These are phyloP conservation scores for Adelphocoris suturalis DNA, from an alignment of 2,888 invertebrate species.

Conservation along the genomic window DNA sequence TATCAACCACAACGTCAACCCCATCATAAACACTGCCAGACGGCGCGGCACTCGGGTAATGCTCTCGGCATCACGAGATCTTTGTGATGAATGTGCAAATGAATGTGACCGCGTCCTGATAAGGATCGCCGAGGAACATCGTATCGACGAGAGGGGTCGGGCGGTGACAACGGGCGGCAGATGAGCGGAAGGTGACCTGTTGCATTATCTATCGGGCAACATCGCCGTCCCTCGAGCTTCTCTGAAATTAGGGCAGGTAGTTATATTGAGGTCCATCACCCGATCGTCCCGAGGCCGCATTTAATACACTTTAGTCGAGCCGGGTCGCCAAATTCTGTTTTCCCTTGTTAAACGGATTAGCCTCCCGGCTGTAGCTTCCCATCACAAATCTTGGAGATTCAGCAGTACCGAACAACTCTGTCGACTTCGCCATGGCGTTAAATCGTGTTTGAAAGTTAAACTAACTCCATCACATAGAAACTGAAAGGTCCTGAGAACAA, in stretches of 20 bases:
- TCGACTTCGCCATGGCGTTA: neutral
- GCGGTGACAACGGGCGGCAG: neutral
- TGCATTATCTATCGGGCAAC: slow-evolving; percentile 5
- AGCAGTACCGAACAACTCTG: neutral
- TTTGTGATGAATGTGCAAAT: neutral
- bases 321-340: neutral
- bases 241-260: neutral
- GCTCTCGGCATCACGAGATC: no score
- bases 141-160: neutral
- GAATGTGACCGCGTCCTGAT: neutral
- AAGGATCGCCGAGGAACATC: slow-evolving; percentile 2
- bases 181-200: slow-evolving; percentile 17
- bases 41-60: no score
- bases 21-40: no score
- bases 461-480: no score
- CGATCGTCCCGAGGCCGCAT: slow-evolving; percentile 5
- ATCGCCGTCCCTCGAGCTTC: slow-evolving; percentile 2
- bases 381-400: neutral
- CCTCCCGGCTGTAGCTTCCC: neutral
- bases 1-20: no score
- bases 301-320: neutral
- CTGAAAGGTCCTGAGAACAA: no score
- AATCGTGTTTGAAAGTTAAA: neutral
- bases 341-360: neutral
- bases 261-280: slow-evolving; percentile 8